Evolutionary conservation across 2,888 invertebrate genomes (phyloP).

Genomic region (Tachina grossa): DNA sequence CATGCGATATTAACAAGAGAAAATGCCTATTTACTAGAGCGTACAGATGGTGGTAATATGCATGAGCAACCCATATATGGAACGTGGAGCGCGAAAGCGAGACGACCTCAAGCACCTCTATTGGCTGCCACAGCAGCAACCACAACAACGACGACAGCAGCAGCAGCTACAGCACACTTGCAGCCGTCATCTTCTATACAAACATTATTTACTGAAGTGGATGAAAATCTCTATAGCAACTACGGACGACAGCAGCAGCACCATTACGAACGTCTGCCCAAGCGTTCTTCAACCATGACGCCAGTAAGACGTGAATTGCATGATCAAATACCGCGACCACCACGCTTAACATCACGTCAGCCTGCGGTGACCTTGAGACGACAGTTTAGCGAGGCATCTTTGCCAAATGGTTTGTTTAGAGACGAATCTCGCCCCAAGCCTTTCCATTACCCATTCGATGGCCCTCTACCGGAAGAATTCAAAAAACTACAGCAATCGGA

Average conservation of each 20-base stretch:
- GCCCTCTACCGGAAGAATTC: conserved; percentile 80
- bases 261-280: conserved; percentile 79
- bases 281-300: conserved; percentile 79
- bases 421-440: conserved; percentile 79
- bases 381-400: conserved; percentile 76
- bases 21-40: conserved; percentile 81
- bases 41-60: conserved; percentile 76
- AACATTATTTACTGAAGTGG: conserved; percentile 56
- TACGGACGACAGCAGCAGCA: conserved; percentile 59
- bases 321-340: conserved; percentile 79
- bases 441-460: conserved; percentile 81
- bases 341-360: conserved; percentile 77
- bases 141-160: conserved; percentile 47
- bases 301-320: conserved; percentile 76
- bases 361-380: conserved; percentile 75
- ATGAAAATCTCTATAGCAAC: conserved; percentile 55
- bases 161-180: conserved; percentile 37
- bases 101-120: conserved; percentile 77
- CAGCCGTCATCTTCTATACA: conserved; percentile 58
- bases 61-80: conserved; percentile 79
- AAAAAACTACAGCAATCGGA: conserved; percentile 74
- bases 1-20: conserved; percentile 76
- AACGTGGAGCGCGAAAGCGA: conserved; percentile 82
- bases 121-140: conserved; percentile 53
- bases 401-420: conserved; percentile 58